Conservation (phyloP, 2,797 vertebrate species). For the Numenius phaeopus region DNA sequence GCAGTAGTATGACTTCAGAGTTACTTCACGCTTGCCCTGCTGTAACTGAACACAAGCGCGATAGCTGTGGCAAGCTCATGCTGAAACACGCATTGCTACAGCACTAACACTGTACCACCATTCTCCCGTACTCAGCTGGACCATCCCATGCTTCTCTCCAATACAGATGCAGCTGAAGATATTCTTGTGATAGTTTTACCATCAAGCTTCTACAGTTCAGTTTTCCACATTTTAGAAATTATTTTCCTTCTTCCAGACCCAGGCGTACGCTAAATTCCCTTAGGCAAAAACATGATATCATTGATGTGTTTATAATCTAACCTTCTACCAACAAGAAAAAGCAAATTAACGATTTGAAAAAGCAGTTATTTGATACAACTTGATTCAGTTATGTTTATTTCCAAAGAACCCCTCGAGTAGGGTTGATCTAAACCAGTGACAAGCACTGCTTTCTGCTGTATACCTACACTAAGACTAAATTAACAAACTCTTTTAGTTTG, state of each 20-base stretch:
- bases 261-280: background rate
- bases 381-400: conserved; percentile 44
- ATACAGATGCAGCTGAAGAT: background rate
- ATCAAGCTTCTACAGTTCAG: background rate
- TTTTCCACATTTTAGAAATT: background rate
- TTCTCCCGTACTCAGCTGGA: background rate
- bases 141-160: background rate
- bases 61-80: background rate
- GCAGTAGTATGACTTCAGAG: background rate
- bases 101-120: background rate
- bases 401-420: conserved; percentile 9
- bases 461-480: conserved; percentile 46
- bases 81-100: background rate
- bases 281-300: conserved; percentile 8
- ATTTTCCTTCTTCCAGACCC: background rate
- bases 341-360: conserved; percentile 27
- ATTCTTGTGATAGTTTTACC: background rate
- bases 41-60: background rate
- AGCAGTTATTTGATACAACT: conserved; percentile 30
- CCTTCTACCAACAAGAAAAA: conserved; percentile 9
- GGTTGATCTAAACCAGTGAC: conserved; percentile 37
- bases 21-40: background rate
- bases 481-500: conserved; percentile 65
- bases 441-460: conserved; percentile 38
- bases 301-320: conserved; percentile 42